Evolutionary conservation across 92 coral and sea anemone genomes (phyloP), one percentile per base, ranked within the genome.

Genomic region (Virgularia gustaviana): DNA sequence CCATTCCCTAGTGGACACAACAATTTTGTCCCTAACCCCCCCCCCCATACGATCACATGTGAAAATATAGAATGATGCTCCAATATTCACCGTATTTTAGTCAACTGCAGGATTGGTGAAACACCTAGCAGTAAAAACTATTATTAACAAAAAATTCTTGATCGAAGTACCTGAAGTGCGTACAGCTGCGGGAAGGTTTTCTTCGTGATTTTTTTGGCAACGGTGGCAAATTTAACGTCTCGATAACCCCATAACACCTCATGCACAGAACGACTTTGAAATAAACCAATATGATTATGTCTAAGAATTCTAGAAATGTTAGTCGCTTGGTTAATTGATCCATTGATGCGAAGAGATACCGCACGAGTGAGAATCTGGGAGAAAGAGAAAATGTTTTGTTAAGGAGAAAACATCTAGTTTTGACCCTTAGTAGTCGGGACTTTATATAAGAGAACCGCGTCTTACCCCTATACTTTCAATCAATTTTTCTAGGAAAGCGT

Each of bases 171-270:
- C 70, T 63, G 70, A 34, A 63, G 70, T 13, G 70, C 70, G 49
- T 63, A 63, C 31, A 4, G 5, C 10, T 34, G 6, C 0, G 39
- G 12, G 10, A 30, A 3, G n/a, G 16, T 20, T 19, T 36, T 15
- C 8, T 6, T 19, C 4, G 45, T 20, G 15, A 36, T 2, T 8
- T 4, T n/a, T 13, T 22, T 63, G 6, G 42, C 39, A 20, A 27
- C 36, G 10, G 18, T n/a, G 44, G 74, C 4, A 9, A 67, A 67
- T 1, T 10, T 10, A 18, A 8, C 77, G 53, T 91, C 97, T n/a
- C 47, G 63, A 65, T 91, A 91, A 2, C 97, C 97, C 97, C 97
- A 91, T 9, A 91, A 81, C 43, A 86, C 58, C 58, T 91, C 87
- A 58, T 57, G 23, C 8, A 91, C 96, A 3, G 96, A 68, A 44